phyloP scores from a whole-genome alignment of 2,888 invertebrate species.

The Lysandra coridon region DNA sequence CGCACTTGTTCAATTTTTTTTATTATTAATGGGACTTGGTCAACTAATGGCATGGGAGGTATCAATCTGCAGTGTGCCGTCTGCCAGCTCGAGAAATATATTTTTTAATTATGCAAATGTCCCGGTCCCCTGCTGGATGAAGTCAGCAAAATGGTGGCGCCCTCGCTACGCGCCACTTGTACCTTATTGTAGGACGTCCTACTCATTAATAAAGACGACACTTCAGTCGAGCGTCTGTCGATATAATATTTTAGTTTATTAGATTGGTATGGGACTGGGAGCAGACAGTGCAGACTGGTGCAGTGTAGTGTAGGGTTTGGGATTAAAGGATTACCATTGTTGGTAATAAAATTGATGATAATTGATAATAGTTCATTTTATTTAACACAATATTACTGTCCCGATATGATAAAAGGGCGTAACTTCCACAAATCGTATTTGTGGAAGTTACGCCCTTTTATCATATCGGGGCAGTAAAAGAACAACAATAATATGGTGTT shows the following conservation, averaged over 20 bases:
- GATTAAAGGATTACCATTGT: too few relatives aligned
- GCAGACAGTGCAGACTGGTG: too few relatives aligned
- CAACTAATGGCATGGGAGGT: slow-evolving; percentile 3
- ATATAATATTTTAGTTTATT: background rate
- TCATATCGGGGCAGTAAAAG: too few relatives aligned
- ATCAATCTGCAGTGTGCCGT: background rate
- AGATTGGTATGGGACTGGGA: background rate
- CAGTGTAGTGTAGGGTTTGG: too few relatives aligned
- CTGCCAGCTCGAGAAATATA: background rate
- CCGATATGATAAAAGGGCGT: too few relatives aligned
- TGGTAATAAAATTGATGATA: too few relatives aligned
- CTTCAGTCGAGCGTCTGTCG: background rate
- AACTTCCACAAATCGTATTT: too few relatives aligned
- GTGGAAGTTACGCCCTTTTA: too few relatives aligned
- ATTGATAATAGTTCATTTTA: too few relatives aligned
- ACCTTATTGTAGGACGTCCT: background rate
- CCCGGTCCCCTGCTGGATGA: background rate
- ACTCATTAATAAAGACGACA: background rate
- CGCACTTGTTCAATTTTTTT: too few relatives aligned
- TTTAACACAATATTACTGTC: too few relatives aligned
- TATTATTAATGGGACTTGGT: background rate
- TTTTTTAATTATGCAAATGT: slow-evolving; percentile 22
- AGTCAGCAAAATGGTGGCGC: slow-evolving; percentile 46
- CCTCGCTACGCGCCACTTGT: slow-evolving; percentile 47
- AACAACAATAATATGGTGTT: too few relatives aligned